Evolutionary conservation across 2,113 vertebrate genomes (phyloP).

Genomic region (Labeo catla): DNA sequence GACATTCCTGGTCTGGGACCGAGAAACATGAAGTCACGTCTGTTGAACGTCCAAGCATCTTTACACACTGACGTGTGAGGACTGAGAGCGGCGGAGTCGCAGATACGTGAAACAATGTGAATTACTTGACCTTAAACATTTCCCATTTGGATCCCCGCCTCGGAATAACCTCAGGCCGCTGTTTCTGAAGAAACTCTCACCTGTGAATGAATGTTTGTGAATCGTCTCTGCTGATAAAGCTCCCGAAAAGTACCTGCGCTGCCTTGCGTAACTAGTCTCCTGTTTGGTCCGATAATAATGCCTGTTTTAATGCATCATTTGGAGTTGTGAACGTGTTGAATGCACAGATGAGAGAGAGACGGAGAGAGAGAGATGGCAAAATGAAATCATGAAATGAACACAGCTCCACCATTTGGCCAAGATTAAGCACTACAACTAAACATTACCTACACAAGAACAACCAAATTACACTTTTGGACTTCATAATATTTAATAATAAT

Average conservation of each 20-base stretch:
- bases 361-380: background rate
- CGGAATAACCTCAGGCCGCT: background rate
- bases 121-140: slow-evolving; percentile 21
- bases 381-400: slow-evolving; percentile 29
- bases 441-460: background rate
- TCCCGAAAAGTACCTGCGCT: background rate
- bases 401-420: slow-evolving; percentile 48
- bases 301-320: slow-evolving; percentile 23
- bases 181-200: background rate
- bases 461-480: background rate
- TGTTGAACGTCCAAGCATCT: background rate
- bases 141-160: background rate
- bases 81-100: background rate
- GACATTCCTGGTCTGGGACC: background rate
- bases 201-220: background rate
- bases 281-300: slow-evolving; percentile 14
- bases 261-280: slow-evolving; percentile 3
- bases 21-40: slow-evolving; percentile 27
- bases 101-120: background rate
- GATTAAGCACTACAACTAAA: background rate
- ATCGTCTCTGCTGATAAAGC: background rate
- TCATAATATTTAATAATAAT: no score
- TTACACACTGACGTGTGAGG: slow-evolving; percentile 2
- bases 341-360: background rate
- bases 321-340: slow-evolving; percentile 12